Base-by-base conservation (phyloP, 2,888 invertebrate species). In the Macaria notata region DNA sequence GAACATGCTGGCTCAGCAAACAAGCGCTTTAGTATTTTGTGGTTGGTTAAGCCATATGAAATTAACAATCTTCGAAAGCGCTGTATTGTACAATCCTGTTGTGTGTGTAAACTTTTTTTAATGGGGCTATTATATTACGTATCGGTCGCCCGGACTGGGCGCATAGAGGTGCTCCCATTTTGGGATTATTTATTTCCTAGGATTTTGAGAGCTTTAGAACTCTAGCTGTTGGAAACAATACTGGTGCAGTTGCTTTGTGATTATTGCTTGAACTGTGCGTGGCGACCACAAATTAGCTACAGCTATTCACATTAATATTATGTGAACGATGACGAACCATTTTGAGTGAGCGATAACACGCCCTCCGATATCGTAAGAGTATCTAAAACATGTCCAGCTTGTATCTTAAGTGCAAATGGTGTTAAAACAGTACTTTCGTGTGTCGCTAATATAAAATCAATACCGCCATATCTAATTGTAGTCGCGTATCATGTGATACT, bases 261-360 rank as follows among this genome's bases (percentile, higher is more conserved):
- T 8, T 69, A 75, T 75, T 71, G 64, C 63, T 31, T 44, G 54
- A 48, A 56, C 66, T 70, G 73, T 78, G 81, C 76, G 79, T 81
- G 81, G 82, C 78, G 74, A 69, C 66, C 70, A 71, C 67, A 80
- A 77, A 82, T 82, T 81, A 82, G 72, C 70, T 36, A 70, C 75
- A 73, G 77, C 83, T 84, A 85, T 82, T 86, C 86, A 84, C 81
- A 83, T 86, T 88, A 87, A 88, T n/a, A n/a, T 87, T 88, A 88
- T 85, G 85, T 88, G 88, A 84, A 78, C 83, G 78, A 81, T 86
- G 86, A 86, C 86, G 85, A 86, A 85, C 83, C 82, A 84, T 85
- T 83, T 85, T 78, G 79, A 82, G 84, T 84, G 83, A 78, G 83
- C 82, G 86, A 84, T 88, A 88, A 85, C 86, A 87, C 84, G 80